These are phyloP conservation scores for Columbina picui DNA, from an alignment of 2,113 vertebrate genomes.

Conservation along the genomic window DNA sequence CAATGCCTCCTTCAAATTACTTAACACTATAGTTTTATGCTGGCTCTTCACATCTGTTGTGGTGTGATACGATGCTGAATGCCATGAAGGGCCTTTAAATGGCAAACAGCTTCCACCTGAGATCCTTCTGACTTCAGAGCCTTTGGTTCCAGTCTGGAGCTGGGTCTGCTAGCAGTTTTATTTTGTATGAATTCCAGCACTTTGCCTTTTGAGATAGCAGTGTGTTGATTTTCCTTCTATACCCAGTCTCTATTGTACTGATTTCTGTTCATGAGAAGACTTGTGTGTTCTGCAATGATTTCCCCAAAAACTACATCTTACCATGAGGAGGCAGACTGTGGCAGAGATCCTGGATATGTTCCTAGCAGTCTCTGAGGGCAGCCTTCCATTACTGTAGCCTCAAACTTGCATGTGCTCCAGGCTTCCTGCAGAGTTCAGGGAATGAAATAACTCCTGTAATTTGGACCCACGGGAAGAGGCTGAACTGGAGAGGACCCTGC, in stretches of 20 bases:
- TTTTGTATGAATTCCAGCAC: neutral
- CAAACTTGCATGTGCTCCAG: neutral
- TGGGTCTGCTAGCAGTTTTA: neutral
- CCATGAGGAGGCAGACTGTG: neutral
- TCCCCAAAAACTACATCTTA: neutral
- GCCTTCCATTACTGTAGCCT: neutral
- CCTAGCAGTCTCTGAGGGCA: neutral
- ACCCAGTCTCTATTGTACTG: neutral
- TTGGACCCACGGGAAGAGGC: neutral
- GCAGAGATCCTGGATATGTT: neutral
- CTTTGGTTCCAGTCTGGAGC: neutral
- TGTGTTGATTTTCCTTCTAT: neutral
- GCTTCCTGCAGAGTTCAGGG: neutral
- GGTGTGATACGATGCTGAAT: neutral
- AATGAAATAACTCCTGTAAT: neutral
- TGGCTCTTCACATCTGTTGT: neutral
- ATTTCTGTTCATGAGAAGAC: neutral
- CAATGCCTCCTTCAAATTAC: neutral
- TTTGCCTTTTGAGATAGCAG: neutral
- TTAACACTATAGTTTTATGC: neutral
- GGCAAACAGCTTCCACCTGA: neutral
- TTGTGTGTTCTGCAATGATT: neutral
- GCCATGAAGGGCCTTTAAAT: neutral
- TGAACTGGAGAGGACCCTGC: conserved; percentile 13
- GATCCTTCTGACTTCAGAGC: neutral